phyloP scores from a whole-genome alignment of 1,140 invertebrate species.

The Andrena cerasifolii region DNA sequence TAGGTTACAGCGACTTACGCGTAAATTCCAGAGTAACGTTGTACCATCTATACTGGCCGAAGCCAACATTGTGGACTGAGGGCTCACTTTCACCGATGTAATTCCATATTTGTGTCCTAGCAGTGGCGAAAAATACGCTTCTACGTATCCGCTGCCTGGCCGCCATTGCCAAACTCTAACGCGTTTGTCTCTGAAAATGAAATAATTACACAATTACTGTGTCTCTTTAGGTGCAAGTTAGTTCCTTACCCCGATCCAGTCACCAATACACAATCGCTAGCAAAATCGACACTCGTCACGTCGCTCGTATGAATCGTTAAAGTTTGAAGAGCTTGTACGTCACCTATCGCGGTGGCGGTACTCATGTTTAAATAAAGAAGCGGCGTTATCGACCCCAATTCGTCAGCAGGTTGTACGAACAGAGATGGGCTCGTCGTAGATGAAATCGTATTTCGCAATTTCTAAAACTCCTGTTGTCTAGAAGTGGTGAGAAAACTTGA shows the following conservation, averaged over 20 bases:
- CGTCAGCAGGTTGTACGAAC: not conserved
- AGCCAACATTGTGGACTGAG: constrained; percentile 87
- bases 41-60: constrained; percentile 89
- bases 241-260: constrained; percentile 85
- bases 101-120: constrained; percentile 87
- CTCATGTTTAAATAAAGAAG: constrained; percentile 20
- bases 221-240: too few species aligned
- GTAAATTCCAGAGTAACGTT: constrained; percentile 87
- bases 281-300: constrained; percentile 86
- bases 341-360: constrained; percentile 51
- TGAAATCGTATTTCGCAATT: too few species aligned
- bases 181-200: constrained; percentile 84
- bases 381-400: not conserved
- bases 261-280: constrained; percentile 83
- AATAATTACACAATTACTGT: too few species aligned
- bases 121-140: constrained; percentile 84
- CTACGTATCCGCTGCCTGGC: constrained; percentile 82
- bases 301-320: constrained; percentile 85
- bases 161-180: constrained; percentile 86
- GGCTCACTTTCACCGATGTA: constrained; percentile 87
- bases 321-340: constrained; percentile 82
- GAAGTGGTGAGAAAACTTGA: too few species aligned
- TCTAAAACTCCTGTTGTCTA: too few species aligned
- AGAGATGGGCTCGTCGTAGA: too few species aligned
- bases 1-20: constrained; percentile 60